phyloP scores from a whole-genome alignment of 2,797 vertebrate species.

The Eidolon dupreanum region DNA sequence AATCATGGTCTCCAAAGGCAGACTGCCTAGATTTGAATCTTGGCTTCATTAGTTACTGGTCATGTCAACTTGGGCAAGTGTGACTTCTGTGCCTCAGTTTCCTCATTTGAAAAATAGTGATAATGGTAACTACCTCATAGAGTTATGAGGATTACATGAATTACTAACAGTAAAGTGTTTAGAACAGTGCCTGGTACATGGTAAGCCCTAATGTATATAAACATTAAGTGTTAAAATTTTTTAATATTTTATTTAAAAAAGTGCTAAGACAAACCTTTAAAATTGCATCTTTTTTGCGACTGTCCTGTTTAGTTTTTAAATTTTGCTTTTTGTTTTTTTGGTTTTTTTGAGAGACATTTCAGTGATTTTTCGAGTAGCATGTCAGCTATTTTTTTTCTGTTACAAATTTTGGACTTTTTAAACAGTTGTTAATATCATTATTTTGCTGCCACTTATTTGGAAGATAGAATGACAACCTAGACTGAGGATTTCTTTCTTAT shows the following conservation, averaged over 20 bases:
- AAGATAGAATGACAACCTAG: not conserved
- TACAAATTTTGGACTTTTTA: not conserved
- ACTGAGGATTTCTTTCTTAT: not conserved
- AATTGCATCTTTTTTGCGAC: not conserved
- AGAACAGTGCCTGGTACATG: not conserved
- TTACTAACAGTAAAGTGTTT: not conserved
- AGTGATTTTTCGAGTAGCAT: slow-evolving; percentile 5
- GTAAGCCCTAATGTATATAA: not conserved
- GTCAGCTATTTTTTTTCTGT: not conserved
- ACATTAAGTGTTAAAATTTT: not conserved
- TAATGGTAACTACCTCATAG: not conserved
- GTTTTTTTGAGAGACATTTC: slow-evolving; percentile 13
- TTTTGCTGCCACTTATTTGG: not conserved
- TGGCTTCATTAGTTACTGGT: not conserved
- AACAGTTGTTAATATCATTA: not conserved
- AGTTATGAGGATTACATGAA: not conserved
- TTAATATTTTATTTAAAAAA: not conserved
- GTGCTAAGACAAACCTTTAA: not conserved
- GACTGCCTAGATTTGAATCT: slow-evolving; percentile 10
- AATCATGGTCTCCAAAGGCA: not conserved
- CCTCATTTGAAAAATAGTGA: not conserved
- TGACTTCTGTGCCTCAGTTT: slow-evolving; percentile 6
- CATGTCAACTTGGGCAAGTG: not conserved
- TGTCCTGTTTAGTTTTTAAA: not conserved
- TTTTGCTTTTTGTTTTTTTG: not conserved